Evolutionary conservation across 2,113 vertebrate genomes (phyloP), one percentile per base, ranked within the genome.

Genomic region (Hassar affinis): DNA sequence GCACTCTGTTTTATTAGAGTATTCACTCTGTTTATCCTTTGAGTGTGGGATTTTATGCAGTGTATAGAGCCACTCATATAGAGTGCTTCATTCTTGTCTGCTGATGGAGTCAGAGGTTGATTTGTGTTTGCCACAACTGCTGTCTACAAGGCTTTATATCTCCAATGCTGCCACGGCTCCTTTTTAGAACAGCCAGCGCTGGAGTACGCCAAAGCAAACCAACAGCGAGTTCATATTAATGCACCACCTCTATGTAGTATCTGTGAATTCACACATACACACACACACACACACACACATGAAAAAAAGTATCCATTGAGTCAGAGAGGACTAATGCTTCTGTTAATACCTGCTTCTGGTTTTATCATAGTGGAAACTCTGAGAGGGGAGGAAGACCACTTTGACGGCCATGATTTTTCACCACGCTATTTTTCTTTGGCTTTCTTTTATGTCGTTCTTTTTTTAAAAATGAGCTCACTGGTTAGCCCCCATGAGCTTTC

Each of bases 351-450:
- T 85, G 80, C 83, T 86, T 87, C 85, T 90, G 90, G 83, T 90
- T 91, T 91, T 87, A 91, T 91, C 89, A 85, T 89, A 85, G 82
- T 88, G 86, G 89, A 91, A 88, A 89, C 82, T 90, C 57, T 86
- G 86, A 88, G 71, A 85, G 52, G 52, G 85, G 83, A 86, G 85
- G 82, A 71, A 85, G 85, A 85, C 79, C 74, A 66, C 78, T 86
- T 47, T 88, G 85, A 86, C 49, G 62, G 57, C 86, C 78, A 51
- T 64, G 81, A 89, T 86, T 86, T 85, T 89, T 90, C 81, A 88
- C 66, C 59, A 54, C n/a, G n/a, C 38, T 90, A 84, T 88, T 90
- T 86, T 88, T 87, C 79, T 79, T 80, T 33, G 33, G 42, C 75
- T 81, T 85, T 85, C 85, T 85, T 85, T 68, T 86, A 86, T 86